Evolutionary conservation across 2,797 vertebrate genomes (phyloP).

Genomic region (Knipowitschia caucasica): DNA sequence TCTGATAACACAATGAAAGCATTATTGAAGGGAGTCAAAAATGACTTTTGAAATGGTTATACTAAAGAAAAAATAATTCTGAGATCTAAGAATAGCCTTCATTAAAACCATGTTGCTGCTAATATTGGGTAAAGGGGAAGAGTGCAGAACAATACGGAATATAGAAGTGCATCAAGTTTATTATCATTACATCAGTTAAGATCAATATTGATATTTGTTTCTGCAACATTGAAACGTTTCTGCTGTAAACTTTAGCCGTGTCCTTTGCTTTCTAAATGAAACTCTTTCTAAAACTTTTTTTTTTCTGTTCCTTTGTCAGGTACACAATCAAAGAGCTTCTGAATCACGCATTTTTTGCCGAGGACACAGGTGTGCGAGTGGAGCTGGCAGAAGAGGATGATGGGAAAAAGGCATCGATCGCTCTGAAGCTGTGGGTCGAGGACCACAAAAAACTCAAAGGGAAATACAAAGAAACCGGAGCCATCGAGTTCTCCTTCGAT

Average conservation of each 20-base stretch:
- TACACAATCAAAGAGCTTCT: slow-evolving; percentile 97
- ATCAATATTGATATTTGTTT: no score
- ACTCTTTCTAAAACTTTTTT: neutral
- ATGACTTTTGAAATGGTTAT: no score
- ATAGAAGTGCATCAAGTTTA: no score
- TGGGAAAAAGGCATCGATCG: slow-evolving; percentile 91
- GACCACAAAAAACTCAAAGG: slow-evolving; percentile 97
- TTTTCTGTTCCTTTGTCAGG: slow-evolving; percentile 60
- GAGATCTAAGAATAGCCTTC: no score
- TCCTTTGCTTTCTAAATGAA: neutral
- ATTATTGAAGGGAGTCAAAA: no score
- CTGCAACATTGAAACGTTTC: no score
- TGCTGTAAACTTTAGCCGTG: neutral
- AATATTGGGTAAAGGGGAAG: no score
- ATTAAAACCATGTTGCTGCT: no score
- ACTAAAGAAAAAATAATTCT: no score
- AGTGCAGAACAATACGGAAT: no score
- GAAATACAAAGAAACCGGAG: slow-evolving; percentile 98
- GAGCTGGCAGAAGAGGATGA: slow-evolving; percentile 98
- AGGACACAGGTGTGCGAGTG: slow-evolving; percentile 96
- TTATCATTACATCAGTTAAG: no score
- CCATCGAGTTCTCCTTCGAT: slow-evolving; percentile 96
- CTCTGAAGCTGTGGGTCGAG: slow-evolving; percentile 96
- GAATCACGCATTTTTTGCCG: slow-evolving; percentile 97
- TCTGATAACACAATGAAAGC: no score